These are phyloP conservation scores for Harpegnathos saltator DNA, from an alignment of 1,140 invertebrate species.

Conservation along the genomic window DNA sequence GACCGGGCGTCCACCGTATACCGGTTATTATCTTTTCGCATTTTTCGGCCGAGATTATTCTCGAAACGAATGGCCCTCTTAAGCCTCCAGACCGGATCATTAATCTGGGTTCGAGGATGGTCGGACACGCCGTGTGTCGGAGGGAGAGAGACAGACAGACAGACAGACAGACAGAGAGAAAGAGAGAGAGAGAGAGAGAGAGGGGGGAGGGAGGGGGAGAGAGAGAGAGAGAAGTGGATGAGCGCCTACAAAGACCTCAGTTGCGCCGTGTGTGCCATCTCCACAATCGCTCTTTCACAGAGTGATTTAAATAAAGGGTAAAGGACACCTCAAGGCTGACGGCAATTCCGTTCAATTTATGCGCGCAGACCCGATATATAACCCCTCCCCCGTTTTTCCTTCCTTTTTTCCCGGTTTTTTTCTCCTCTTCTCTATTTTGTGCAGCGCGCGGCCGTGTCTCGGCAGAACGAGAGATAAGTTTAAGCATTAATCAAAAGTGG, in stretches of 20 bases:
- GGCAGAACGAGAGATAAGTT: slow-evolving; percentile 45
- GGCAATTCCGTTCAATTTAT: slow-evolving; percentile 61
- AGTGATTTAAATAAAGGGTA: slow-evolving; percentile 61
- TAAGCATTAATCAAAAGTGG: slow-evolving; percentile 60
- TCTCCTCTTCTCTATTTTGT: slow-evolving; percentile 28
- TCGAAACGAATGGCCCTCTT: slow-evolving; percentile 72
- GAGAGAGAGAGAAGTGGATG: slow-evolving; percentile 32
- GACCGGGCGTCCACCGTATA: slow-evolving; percentile 37
- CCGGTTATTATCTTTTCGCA: slow-evolving; percentile 72
- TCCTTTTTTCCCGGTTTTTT: neutral
- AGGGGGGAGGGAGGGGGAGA: neutral
- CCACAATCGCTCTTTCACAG: slow-evolving; percentile 55
- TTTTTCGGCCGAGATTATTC: slow-evolving; percentile 74
- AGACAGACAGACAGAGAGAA: neutral
- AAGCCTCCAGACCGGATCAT: slow-evolving; percentile 68
- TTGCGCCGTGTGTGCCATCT: slow-evolving; percentile 40
- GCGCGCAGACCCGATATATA: slow-evolving; percentile 52
- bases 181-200: neutral
- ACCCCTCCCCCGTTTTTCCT: neutral
- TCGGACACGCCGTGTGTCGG: slow-evolving; percentile 31
- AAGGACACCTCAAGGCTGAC: slow-evolving; percentile 60
- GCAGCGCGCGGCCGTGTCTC: slow-evolving; percentile 15
- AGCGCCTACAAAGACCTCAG: slow-evolving; percentile 49
- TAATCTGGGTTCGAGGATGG: slow-evolving; percentile 71
- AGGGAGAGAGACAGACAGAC: neutral